phyloP scores from a whole-genome alignment of 2,113 vertebrate genomes.

The Sapajus apella region DNA sequence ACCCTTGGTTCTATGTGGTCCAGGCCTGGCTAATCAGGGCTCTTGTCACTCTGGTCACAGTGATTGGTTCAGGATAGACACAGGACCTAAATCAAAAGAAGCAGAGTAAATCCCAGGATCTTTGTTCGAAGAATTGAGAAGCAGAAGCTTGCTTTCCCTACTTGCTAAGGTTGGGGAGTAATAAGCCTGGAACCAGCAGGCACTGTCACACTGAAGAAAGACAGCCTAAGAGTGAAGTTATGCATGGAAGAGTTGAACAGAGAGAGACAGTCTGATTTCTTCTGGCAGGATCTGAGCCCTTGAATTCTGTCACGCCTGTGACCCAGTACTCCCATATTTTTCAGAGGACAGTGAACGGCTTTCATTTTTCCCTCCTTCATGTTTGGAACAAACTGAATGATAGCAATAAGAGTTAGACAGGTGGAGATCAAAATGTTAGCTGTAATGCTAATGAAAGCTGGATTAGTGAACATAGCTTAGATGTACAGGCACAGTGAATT shows the following conservation, averaged over 20 bases:
- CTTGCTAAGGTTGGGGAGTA: background rate
- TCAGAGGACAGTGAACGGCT: background rate
- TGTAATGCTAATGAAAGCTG: background rate
- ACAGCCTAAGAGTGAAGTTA: background rate
- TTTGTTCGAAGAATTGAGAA: background rate
- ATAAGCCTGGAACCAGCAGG: background rate
- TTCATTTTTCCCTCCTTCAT: background rate
- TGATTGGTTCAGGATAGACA: background rate
- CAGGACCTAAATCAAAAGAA: background rate
- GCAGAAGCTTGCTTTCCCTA: background rate
- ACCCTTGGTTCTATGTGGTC: background rate
- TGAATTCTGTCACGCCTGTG: background rate
- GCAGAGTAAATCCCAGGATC: background rate
- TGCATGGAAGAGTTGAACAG: background rate
- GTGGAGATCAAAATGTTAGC: background rate
- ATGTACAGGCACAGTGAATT: background rate
- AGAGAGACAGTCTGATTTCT: background rate
- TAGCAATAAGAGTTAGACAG: background rate
- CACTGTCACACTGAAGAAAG: background rate
- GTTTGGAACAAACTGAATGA: background rate
- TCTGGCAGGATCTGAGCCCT: background rate
- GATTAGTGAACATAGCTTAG: background rate
- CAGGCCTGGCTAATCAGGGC: background rate
- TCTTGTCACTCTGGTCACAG: background rate
- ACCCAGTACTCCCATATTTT: background rate